Conservation (phyloP, 2,113 vertebrate species). For the Oreochromis niloticus region DNA sequence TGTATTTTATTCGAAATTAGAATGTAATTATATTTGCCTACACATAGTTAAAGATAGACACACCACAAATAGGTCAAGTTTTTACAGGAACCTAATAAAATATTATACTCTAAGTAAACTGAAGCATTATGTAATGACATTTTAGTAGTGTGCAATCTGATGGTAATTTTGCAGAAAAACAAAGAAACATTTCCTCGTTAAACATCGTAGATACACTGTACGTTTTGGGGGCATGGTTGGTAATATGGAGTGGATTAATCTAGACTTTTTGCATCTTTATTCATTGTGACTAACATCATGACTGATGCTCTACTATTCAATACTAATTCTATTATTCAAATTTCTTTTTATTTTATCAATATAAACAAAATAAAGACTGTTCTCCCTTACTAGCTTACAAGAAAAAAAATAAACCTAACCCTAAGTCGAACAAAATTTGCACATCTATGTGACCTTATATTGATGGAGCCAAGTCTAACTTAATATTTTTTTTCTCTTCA, state of each 20-base stretch:
- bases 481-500: background rate
- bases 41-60: background rate
- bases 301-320: background rate
- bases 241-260: background rate
- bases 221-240: background rate
- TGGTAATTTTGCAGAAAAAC: no score
- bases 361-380: background rate
- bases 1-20: background rate
- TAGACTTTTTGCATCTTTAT: background rate
- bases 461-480: background rate
- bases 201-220: no score
- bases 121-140: background rate
- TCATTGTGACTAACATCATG: background rate
- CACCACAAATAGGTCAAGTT: background rate
- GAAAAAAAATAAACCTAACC: background rate
- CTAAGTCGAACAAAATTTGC: background rate
- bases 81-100: background rate
- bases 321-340: no score
- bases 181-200: no score
- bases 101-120: background rate
- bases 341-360: background rate
- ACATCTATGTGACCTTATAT: background rate
- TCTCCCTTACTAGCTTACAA: background rate
- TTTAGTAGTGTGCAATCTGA: background rate
- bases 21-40: background rate